Percentiles rank a stretch among this genome's conserved stretches.
Conservation (phyloP, 2,888 invertebrate species). For the Apamea crenata region DNA sequence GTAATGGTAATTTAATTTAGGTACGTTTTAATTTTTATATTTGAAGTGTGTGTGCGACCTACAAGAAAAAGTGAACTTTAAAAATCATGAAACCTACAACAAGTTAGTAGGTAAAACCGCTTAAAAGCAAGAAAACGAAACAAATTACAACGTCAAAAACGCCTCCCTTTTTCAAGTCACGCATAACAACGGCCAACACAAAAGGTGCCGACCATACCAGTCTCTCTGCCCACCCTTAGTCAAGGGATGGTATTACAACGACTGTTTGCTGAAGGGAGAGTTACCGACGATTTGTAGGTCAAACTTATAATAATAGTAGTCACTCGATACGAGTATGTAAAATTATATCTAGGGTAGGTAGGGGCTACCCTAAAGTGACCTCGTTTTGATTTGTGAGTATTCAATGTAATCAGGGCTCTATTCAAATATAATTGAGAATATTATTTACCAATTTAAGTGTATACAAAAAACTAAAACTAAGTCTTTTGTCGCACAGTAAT, state of each 20-base stretch:
- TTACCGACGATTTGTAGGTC: constrained; percentile 54
- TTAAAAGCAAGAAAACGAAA: too few species aligned
- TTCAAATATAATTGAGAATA: background rate
- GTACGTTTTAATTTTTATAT: too few species aligned
- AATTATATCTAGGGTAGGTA: background rate
- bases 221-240: constrained; percentile 23
- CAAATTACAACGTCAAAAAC: too few species aligned
- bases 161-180: background rate
- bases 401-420: constrained; percentile 16
- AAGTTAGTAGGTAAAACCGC: too few species aligned
- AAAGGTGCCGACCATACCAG: constrained; percentile 1
- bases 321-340: background rate
- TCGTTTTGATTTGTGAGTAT: background rate
- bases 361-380: background rate
- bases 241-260: constrained; percentile 33
- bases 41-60: too few species aligned
- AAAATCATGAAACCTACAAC: too few species aligned
- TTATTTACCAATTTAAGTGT: too few species aligned
- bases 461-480: too few species aligned
- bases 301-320: constrained; percentile 23
- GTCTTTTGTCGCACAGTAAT: too few species aligned
- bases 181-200: constrained; percentile 21
- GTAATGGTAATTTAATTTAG: too few species aligned
- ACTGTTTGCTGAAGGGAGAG: constrained; percentile 11
- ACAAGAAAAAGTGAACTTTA: too few species aligned